phyloP scores from a whole-genome alignment of 2,797 vertebrate species.

The Pitangus sulphuratus region DNA sequence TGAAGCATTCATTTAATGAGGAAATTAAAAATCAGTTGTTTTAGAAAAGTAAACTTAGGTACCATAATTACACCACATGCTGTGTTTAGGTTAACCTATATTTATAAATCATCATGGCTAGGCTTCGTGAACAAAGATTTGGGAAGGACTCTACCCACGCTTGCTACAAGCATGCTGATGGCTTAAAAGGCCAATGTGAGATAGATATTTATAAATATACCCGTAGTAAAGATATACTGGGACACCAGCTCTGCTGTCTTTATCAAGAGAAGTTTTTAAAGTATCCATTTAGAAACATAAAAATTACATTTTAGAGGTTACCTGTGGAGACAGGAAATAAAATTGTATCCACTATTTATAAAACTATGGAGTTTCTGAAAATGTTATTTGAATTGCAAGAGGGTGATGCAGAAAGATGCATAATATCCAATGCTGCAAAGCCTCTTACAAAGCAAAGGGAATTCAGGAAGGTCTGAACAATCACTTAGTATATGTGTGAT shows the following conservation, averaged over 20 bases:
- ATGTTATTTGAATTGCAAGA: neutral
- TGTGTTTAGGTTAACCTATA: neutral
- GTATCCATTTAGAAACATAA: neutral
- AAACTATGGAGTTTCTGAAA: rapidly evolving
- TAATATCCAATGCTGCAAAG: neutral
- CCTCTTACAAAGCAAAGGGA: neutral
- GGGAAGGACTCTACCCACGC: too few relatives aligned
- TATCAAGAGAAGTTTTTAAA: neutral
- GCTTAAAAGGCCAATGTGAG: too few relatives aligned
- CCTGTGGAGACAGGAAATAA: neutral
- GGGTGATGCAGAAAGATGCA: neutral
- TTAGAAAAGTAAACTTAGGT: neutral
- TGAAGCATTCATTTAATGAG: neutral
- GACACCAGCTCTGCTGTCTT: neutral
- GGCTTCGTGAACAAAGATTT: too few relatives aligned
- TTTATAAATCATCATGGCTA: neutral
- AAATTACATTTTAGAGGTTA: neutral
- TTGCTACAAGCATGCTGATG: too few relatives aligned
- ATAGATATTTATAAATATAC: neutral
- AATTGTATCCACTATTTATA: neutral
- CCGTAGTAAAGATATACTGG: neutral
- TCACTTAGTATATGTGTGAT: neutral
- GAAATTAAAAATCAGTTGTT: neutral
- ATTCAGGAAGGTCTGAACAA: neutral
- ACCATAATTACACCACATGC: neutral